phyloP scores from a whole-genome alignment of 1,140 invertebrate species.

The Odontomachus brunneus region DNA sequence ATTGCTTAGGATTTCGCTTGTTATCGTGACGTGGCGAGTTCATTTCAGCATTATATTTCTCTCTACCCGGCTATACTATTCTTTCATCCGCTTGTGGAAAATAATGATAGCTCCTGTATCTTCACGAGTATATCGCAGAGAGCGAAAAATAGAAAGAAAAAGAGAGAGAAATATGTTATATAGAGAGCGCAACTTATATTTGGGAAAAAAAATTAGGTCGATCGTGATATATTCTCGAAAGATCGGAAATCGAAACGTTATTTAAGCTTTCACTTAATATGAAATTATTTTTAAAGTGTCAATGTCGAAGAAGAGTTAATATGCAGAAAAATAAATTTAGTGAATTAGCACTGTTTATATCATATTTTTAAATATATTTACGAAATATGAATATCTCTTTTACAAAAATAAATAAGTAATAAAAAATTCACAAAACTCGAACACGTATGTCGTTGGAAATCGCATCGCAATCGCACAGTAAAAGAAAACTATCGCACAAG shows the following conservation, averaged over 20 bases:
- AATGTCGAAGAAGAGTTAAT: too few species aligned
- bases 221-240: not conserved
- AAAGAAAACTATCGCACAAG: not conserved
- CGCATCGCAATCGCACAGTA: not conserved
- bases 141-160: not conserved
- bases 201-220: conserved; percentile 17
- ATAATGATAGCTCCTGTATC: conserved; percentile 50
- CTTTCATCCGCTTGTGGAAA: conserved; percentile 34
- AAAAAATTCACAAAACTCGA: not conserved
- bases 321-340: too few species aligned
- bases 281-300: not conserved
- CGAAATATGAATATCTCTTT: too few species aligned
- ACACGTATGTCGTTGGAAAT: not conserved
- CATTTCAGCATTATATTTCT: conserved; percentile 57
- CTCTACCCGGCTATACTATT: conserved; percentile 9
- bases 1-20: conserved; percentile 55
- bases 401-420: not conserved
- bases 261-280: conserved; percentile 24
- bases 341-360: too few species aligned
- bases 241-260: conserved; percentile 3
- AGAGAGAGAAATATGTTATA: conserved; percentile 13
- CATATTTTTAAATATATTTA: too few species aligned
- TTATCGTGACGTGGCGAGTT: conserved; percentile 47
- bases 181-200: conserved; percentile 1
- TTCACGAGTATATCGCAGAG: conserved; percentile 24